Conservation (phyloP, 2,797 vertebrate species). For the Malurus splendens region DNA sequence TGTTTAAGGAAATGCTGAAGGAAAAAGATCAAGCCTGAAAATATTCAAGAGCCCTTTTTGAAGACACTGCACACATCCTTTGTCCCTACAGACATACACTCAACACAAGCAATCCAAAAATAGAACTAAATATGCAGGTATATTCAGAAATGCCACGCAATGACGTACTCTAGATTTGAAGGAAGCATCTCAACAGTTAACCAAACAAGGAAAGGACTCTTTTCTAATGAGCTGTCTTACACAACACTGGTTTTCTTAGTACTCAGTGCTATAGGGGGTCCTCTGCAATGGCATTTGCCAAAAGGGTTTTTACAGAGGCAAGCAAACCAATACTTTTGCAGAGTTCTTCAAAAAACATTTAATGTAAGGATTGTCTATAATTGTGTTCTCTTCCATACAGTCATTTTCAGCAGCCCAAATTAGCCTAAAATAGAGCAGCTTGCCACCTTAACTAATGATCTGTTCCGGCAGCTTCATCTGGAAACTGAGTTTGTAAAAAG, state of each 20-base stretch:
- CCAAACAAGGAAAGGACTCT: background rate
- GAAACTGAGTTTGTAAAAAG: background rate
- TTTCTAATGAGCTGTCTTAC: background rate
- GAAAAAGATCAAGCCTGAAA: background rate
- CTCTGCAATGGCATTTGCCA: background rate
- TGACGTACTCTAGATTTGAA: background rate
- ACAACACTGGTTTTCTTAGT: background rate
- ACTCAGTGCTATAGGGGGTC: fast-evolving
- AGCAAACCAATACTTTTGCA: background rate
- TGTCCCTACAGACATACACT: background rate
- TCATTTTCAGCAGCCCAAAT: background rate
- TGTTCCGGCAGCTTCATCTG: background rate
- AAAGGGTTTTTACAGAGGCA: background rate
- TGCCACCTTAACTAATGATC: background rate
- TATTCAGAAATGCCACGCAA: background rate
- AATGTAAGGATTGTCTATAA: background rate
- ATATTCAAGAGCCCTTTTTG: background rate
- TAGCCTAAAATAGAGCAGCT: background rate
- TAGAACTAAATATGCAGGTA: background rate
- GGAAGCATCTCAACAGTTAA: background rate
- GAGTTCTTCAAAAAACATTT: background rate
- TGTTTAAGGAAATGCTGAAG: background rate
- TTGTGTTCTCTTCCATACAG: background rate
- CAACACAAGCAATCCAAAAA: background rate
- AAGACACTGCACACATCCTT: background rate